phyloP scores from a whole-genome alignment of 2,888 invertebrate species.

The Eristalis tenax region DNA sequence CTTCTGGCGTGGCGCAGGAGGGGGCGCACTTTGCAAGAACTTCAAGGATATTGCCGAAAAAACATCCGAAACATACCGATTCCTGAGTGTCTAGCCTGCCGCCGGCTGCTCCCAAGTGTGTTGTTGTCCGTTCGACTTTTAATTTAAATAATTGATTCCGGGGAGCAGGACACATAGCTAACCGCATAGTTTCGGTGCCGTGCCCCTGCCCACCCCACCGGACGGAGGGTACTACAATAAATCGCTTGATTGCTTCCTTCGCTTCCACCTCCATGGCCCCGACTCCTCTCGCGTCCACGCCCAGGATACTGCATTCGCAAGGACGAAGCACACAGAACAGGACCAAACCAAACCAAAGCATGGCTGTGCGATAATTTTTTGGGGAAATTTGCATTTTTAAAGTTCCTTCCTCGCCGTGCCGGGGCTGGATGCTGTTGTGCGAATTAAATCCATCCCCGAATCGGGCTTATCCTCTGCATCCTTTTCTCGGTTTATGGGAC shows the following conservation, averaged over 20 bases:
- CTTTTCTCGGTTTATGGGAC: slow-evolving; percentile 17
- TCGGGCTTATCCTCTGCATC: neutral
- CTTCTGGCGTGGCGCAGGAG: slow-evolving; percentile 14
- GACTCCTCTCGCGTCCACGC: neutral
- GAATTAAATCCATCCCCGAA: slow-evolving; percentile 19
- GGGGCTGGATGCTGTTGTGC: neutral
- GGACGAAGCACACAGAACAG: neutral
- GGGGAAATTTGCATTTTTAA: slow-evolving; percentile 60
- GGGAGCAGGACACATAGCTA: slow-evolving; percentile 42
- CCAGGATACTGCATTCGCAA: neutral
- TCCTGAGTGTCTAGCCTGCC: slow-evolving; percentile 50
- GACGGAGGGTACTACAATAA: slow-evolving; percentile 62
- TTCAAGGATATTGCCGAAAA: slow-evolving; percentile 48
- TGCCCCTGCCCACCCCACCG: neutral
- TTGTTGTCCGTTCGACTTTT: slow-evolving; percentile 71
- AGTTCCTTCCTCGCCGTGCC: slow-evolving; percentile 12
- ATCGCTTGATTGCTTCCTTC: slow-evolving; percentile 70
- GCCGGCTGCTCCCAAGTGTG: slow-evolving; percentile 42
- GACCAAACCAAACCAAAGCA: neutral
- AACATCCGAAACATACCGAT: slow-evolving; percentile 65
- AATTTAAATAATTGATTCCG: slow-evolving; percentile 71
- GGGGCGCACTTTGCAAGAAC: slow-evolving; percentile 12
- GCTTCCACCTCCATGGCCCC: neutral
- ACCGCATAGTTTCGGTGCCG: slow-evolving; percentile 50
- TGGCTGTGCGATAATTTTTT: slow-evolving; percentile 26